phyloP scores from a whole-genome alignment of 2,888 invertebrate species.

The Crocallis elinguaria region DNA sequence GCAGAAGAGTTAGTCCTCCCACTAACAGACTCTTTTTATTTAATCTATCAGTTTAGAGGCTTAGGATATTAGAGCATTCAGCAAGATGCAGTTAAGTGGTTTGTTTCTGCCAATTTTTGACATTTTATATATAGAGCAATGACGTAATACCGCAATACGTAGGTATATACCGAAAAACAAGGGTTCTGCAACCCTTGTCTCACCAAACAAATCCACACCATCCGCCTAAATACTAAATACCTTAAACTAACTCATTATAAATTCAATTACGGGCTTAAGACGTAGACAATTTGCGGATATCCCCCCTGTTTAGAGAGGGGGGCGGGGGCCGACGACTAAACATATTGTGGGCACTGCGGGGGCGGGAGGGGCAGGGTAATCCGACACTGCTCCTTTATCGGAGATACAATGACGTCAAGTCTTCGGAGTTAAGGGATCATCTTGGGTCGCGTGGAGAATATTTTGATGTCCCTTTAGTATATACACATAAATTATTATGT shows the following conservation, averaged over 20 bases:
- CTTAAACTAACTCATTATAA: conserved; percentile 80
- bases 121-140: no score
- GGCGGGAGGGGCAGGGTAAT: conserved; percentile 48
- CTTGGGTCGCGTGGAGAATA: conserved; percentile 3
- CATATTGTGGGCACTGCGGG: conserved; percentile 72
- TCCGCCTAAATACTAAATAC: conserved; percentile 69
- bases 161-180: no score
- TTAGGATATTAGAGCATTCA: no score
- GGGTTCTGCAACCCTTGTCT: no score
- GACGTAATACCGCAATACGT: no score
- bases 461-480: neutral
- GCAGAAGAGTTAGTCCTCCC: no score
- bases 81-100: no score
- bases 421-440: conserved; percentile 21
- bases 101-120: no score
- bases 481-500: no score
- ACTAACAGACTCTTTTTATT: no score
- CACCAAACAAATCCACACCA: conserved; percentile 33
- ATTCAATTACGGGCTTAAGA: conserved; percentile 79
- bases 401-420: conserved; percentile 39
- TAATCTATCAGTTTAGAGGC: no score
- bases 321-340: conserved; percentile 47
- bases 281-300: conserved; percentile 70
- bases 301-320: conserved; percentile 25
- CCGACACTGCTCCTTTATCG: conserved; percentile 66